These are phyloP conservation scores for Nycticryphes semicollaris DNA, from an alignment of 2,113 vertebrate genomes.

Conservation along the genomic window DNA sequence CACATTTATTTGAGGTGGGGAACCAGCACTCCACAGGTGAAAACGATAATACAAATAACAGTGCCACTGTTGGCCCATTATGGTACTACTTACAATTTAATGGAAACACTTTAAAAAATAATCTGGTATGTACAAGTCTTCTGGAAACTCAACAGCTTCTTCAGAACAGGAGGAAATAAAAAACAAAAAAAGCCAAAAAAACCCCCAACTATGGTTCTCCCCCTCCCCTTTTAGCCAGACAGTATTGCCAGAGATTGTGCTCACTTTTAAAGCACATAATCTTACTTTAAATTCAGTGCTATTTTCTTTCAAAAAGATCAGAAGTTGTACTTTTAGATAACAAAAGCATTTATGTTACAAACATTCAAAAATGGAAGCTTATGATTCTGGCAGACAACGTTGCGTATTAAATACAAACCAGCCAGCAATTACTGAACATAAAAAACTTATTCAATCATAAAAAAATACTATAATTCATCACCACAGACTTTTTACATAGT, in stretches of 20 bases:
- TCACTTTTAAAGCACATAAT: conserved; percentile 43
- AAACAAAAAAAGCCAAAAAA: no score
- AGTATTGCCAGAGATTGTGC: conserved; percentile 51
- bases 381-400: conserved; percentile 65
- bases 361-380: conserved; percentile 71
- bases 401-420: conserved; percentile 71
- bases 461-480: conserved; percentile 76
- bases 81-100: conserved; percentile 56
- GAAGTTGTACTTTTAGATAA: conserved; percentile 69
- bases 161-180: neutral
- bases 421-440: conserved; percentile 66
- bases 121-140: conserved; percentile 41
- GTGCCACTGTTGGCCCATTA: conserved; percentile 46
- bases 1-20: conserved; percentile 68
- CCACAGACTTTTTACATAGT: conserved; percentile 73
- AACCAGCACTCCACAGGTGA: conserved; percentile 63
- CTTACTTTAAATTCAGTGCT: conserved; percentile 67
- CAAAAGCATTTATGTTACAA: conserved; percentile 71
- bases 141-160: conserved; percentile 35
- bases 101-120: conserved; percentile 53
- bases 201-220: neutral
- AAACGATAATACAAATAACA: conserved; percentile 35
- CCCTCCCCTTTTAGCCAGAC: conserved; percentile 34
- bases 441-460: conserved; percentile 74
- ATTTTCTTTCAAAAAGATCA: conserved; percentile 71